Conservation (phyloP, 2,797 vertebrate species). For the Etheostoma perlongum region DNA sequence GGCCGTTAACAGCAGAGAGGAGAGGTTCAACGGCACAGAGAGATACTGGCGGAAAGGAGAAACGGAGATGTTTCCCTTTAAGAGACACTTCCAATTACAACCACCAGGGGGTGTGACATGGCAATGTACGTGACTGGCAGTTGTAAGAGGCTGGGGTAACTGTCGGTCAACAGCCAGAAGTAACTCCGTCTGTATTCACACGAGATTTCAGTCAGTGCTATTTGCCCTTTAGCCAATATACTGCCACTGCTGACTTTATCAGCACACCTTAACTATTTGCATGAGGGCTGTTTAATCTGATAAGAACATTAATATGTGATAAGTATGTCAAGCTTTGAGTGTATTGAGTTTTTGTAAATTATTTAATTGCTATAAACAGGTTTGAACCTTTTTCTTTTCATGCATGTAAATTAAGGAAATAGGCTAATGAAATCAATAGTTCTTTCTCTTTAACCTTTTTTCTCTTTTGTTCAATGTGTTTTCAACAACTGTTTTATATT, state of each 20-base stretch:
- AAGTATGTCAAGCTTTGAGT: no score
- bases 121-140: constrained; percentile 7
- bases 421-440: no score
- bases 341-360: no score
- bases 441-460: no score
- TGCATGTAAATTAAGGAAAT: no score
- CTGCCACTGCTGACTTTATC: constrained; percentile 43
- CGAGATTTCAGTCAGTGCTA: constrained; percentile 33
- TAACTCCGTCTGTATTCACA: constrained; percentile 56
- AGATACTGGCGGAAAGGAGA: neutral
- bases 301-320: neutral
- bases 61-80: constrained; percentile 11
- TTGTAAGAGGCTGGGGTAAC: constrained; percentile 64
- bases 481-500: no score
- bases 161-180: constrained; percentile 73
- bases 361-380: no score
- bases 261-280: constrained; percentile 35
- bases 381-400: no score
- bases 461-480: no score
- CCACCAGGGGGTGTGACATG: constrained; percentile 64
- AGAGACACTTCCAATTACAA: neutral
- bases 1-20: neutral
- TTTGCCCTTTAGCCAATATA: constrained; percentile 60
- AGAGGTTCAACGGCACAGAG: neutral
- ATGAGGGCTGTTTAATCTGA: constrained; percentile 19